Base-by-base conservation (phyloP, 2,888 invertebrate genomes). In the Calliphora vomitoria region DNA sequence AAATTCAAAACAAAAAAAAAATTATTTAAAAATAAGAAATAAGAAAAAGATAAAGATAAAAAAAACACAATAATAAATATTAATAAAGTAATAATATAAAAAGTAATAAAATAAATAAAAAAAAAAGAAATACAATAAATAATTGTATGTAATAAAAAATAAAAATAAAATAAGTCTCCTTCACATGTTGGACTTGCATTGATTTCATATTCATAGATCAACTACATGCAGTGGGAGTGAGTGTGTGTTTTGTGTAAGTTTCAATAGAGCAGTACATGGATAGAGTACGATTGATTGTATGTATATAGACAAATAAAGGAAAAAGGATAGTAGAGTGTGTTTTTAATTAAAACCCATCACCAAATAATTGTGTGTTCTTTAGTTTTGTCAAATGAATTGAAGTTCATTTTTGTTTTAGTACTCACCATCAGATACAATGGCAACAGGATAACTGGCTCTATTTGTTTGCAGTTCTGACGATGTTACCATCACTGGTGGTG, bases 341-440 rank as follows among this genome's bases (percentile, higher is more conserved):
- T 44, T 31, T 31, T 76, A 41, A 55, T 50, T 1, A 58, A 55
- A 47, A 82, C 64, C 85, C 85, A 68, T 76, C 82, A 87, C 87
- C 85, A 87, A 76, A 44, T 76, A 58, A 31, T 41, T 44, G 35
- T 60, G 35, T 69, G 68, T 53, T 25, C 11, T 50, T 75, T 83
- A 69, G 44, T 68, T 69, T 66, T 83, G 82, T 79, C 0, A 68
- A 71, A 10, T 66, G 62, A 66, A 66, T 74, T 82, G 74, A 58
- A 66, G 66, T 66, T 66, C 35, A 74, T 50, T 83, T 79, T 68
- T 72, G 64, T 66, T 80, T 87, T 75, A 74, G 78, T 87, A 87
- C 87, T 87, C 87, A 87, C 87, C 87, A 85, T 87, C 87, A 71
- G 87, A 82, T 64, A 75, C 85, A 53, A 75, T 50, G 82, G 87